Base-by-base conservation (phyloP, 2,888 invertebrate genomes). In the Folsomia manolachei region DNA sequence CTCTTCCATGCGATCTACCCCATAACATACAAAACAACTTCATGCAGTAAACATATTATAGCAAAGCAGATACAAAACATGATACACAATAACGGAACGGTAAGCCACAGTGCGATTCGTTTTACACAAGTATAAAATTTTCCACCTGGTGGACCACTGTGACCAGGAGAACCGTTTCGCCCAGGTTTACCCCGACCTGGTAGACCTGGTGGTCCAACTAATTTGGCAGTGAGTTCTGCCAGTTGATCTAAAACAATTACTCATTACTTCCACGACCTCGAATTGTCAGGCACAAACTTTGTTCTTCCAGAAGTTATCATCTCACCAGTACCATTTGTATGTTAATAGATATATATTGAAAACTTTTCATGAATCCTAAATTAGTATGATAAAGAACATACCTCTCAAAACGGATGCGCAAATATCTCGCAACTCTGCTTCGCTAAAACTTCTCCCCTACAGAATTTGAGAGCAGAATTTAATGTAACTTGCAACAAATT, bases 351-450 rank as follows among this genome's bases (percentile, higher is more conserved):
- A n/a, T n/a, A n/a, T n/a, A n/a, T n/a, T n/a, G n/a, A n/a, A n/a
- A n/a, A n/a, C n/a, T n/a, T n/a, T n/a, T n/a, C n/a, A n/a, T n/a
- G n/a, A n/a, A n/a, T n/a, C n/a, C n/a, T n/a, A n/a, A n/a, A n/a
- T n/a, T n/a, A n/a, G n/a, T n/a, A n/a, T n/a, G n/a, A n/a, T n/a
- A n/a, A n/a, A 39, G 39, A 14, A 39, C 39, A 83, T 85, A 92
- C 93, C 92, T 87, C 91, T 87, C 63, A 94, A 86, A 64, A 94
- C 88, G 65, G 89, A 88, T 80, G 90, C 89, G 83, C 94, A 94
- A 81, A 95, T 90, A 79, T 92, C 92, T 78, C 91, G 86, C 21
- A 95, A 87, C 84, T 93, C 92, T 2, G 86, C 85, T 83, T 92
- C 92, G 0, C 89, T 87, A 76, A 89, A 87, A 80, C 88, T 88